phyloP scores from a whole-genome alignment of 2,113 vertebrate species.

The Barnardius zonarius region DNA sequence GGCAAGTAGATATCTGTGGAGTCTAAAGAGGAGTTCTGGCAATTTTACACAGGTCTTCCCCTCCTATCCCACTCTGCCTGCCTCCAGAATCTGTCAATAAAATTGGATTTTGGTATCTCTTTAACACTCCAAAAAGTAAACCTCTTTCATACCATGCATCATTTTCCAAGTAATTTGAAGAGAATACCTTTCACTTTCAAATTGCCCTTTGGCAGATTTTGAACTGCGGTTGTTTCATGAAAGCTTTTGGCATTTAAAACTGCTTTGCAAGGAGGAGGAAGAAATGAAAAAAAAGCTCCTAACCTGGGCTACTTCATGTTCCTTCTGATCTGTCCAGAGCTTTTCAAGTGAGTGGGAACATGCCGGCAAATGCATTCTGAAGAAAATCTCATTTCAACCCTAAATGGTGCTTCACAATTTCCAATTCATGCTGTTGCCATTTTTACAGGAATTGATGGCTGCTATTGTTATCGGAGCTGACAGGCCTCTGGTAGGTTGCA shows the following conservation, averaged over 20 bases:
- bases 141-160: not conserved
- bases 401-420: slow-evolving; percentile 64
- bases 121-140: slow-evolving; percentile 27
- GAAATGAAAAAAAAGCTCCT: not conserved
- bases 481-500: slow-evolving; percentile 53
- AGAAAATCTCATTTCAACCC: slow-evolving; percentile 62
- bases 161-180: slow-evolving; percentile 46
- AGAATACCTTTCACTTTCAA: slow-evolving; percentile 46
- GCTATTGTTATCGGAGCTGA: slow-evolving; percentile 71
- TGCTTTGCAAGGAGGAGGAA: not conserved
- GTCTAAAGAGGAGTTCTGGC: not conserved
- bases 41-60: not conserved
- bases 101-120: slow-evolving; percentile 36
- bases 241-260: slow-evolving; percentile 46
- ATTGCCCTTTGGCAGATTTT: slow-evolving; percentile 29
- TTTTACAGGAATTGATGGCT: slow-evolving; percentile 68
- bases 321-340: slow-evolving; percentile 48
- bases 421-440: slow-evolving; percentile 63
- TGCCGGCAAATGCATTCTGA: slow-evolving; percentile 12
- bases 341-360: slow-evolving; percentile 41
- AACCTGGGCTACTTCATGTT: not conserved
- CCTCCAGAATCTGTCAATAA: not conserved
- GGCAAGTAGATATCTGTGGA: not conserved
- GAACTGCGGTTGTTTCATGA: slow-evolving; percentile 2
- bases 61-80: not conserved